Evolutionary conservation across 2,797 vertebrate species (phyloP), one percentile per base, ranked within the genome.

Genomic region (Protosalanx chinensis): DNA sequence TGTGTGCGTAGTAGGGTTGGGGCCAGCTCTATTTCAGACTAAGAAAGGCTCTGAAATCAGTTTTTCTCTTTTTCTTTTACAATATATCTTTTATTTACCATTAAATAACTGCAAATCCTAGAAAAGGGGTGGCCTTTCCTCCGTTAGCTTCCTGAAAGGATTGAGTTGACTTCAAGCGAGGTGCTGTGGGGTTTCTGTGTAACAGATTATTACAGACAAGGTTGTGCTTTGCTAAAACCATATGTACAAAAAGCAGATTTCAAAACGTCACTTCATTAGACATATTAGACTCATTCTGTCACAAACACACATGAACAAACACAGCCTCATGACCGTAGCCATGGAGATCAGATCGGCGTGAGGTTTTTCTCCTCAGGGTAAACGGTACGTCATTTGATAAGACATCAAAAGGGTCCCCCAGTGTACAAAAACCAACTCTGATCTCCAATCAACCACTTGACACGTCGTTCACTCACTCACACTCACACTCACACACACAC

Each of bases 241-340:
- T 60, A 74, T 51, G 20, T 64, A 66, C 41, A 56, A 62, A 62
- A 70, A 73, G 79, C 78, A 73, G 72, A 63, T 32, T 46, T 12
- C 2, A 77, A 76, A 35, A 71, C 75, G 81, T 83, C 78, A 82
- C 81, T 72, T 80, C 64, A 69, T 86, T 82, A 82, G 78, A 84
- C 72, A 78, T 72, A 8, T 32, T 74, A 27, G 41, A 46, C 8
- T n/a, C 69, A 59, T 66, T 23, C 70, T 32, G 20, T 35, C 74
- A 61, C 65, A 68, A 32, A 37, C 32, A 49, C 58, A 69, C 67
- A 57, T 46, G 1, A 46, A 46, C 73, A 13, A 63, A 18, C 74
- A 16, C 13, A 23, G 62, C 37, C 13, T 13, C 18, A n/a, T 35
- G 51, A 68, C 30, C 6, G 10, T 58, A 35, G n/a, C 29, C 62